Conservation (phyloP, 1,140 invertebrate genomes). For the Venustaconcha ellipsiformis region DNA sequence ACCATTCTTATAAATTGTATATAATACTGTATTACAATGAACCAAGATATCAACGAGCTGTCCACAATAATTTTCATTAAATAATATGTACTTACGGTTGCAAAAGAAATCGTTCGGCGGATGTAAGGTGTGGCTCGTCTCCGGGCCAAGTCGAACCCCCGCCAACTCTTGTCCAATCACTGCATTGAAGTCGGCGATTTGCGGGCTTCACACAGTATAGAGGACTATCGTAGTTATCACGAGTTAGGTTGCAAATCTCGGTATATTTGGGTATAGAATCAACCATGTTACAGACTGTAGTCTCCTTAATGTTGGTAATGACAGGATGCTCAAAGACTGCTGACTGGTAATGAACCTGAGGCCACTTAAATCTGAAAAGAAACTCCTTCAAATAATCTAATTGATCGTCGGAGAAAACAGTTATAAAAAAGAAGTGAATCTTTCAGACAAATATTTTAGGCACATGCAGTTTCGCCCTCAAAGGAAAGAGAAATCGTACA, state of each 20-base stretch:
- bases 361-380: constrained; percentile 19
- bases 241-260: constrained; percentile 35
- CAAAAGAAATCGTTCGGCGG: too few relatives aligned
- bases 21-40: constrained; percentile 1
- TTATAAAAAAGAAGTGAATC: too few relatives aligned
- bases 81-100: too few relatives aligned
- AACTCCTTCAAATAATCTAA: not conserved
- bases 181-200: constrained; percentile 1
- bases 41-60: not conserved
- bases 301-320: constrained; percentile 1
- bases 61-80: not conserved
- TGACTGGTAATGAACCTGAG: constrained; percentile 14
- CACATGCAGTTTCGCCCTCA: too few relatives aligned
- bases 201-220: constrained; percentile 37
- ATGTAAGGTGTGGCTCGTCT: too few relatives aligned
- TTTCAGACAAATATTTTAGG: too few relatives aligned
- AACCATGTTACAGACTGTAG: constrained; percentile 24
- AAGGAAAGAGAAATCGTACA: too few relatives aligned
- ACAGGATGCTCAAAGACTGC: constrained; percentile 18
- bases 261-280: constrained; percentile 22
- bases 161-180: constrained; percentile 17
- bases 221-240: constrained; percentile 29
- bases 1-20: too few relatives aligned
- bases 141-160: too few relatives aligned
- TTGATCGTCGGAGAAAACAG: too few relatives aligned